Base-by-base conservation (phyloP, 2,113 vertebrate genomes). In the Hemicordylus capensis region DNA sequence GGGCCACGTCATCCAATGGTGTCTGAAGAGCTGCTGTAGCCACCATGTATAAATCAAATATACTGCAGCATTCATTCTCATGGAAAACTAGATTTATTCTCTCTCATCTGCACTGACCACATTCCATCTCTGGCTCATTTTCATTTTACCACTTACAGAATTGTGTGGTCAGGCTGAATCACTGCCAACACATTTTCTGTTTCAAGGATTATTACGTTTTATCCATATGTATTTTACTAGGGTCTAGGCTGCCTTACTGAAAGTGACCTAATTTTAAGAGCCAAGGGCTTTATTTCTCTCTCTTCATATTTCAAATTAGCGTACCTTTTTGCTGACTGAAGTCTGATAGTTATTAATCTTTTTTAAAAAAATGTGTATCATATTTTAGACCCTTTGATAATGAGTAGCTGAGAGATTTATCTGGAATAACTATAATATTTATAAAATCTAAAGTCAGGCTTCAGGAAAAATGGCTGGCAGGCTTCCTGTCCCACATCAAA, bases 241-340 rank as follows among this genome's bases (percentile, higher is more conserved):
- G 34, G 51, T 54, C 20, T 6, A 59, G 74, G 22, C 74, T 76
- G 48, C 86, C 73, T 28, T 76, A 48, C 69, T 3, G 11, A 69
- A 28, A 46, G 58, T 39, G 75, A 74, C 51, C 64, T 72, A 64
- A 51, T 86, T 61, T 51, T 74, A 59, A 69, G 31, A 80, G 51
- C 66, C 34, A 83, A 85, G 69, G 22, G 34, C 22, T 44, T 46
- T 4, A 54, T 63, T 9, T 64, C 84, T 26, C 19, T 83, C 20
- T 51, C 26, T 77, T 63, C 75, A 26, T 28, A 61, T 76, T 61
- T 26, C 34, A 83, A 83, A 85, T 83, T 67, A 85, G 39, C 37
- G 75, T 54, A 44, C 20, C 51, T 48, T 58, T 80, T 78, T 44
- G 1, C 5, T 69, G 17, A 20, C 74, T 63, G 42, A 63, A 83